These are phyloP conservation scores for Malurus splendens DNA, from an alignment of 2,797 vertebrate genomes.

Conservation along the genomic window DNA sequence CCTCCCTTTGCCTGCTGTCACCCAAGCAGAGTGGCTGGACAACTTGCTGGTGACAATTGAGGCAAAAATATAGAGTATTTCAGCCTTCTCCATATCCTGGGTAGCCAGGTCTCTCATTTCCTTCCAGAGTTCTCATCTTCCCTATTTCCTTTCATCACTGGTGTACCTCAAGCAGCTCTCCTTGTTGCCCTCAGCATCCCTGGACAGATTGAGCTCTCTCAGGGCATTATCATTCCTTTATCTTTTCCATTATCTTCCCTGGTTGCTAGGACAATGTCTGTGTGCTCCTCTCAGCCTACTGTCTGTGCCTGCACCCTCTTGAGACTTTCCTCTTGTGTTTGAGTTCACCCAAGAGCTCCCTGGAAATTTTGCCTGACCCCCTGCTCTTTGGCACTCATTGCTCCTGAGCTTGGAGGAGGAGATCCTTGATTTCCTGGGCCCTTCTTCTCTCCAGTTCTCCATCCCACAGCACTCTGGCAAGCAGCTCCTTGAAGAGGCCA, in stretches of 20 bases:
- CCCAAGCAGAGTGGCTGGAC: not conserved
- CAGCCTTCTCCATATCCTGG: not conserved
- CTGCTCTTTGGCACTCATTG: not conserved
- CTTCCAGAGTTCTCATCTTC: not conserved
- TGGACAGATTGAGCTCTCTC: not conserved
- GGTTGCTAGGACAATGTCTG: not conserved
- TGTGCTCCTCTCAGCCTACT: not conserved
- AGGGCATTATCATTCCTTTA: not conserved
- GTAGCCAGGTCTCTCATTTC: not conserved
- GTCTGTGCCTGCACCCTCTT: not conserved
- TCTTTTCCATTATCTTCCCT: not conserved
- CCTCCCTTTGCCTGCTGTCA: too few relatives aligned
- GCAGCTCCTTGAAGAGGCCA: not conserved
- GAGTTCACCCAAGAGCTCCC: too few relatives aligned
- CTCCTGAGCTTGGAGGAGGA: not conserved
- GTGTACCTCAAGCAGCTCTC: not conserved
- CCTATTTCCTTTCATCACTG: not conserved
- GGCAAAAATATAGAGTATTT: not conserved
- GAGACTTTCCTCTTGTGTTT: not conserved
- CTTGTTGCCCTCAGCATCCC: not conserved
- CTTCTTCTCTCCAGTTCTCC: not conserved
- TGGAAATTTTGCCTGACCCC: not conserved
- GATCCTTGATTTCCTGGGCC: too few relatives aligned
- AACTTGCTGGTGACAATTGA: not conserved
- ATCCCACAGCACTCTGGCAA: not conserved